Conservation (phyloP, 2,113 vertebrate genomes). For the Lepus timidus region DNA sequence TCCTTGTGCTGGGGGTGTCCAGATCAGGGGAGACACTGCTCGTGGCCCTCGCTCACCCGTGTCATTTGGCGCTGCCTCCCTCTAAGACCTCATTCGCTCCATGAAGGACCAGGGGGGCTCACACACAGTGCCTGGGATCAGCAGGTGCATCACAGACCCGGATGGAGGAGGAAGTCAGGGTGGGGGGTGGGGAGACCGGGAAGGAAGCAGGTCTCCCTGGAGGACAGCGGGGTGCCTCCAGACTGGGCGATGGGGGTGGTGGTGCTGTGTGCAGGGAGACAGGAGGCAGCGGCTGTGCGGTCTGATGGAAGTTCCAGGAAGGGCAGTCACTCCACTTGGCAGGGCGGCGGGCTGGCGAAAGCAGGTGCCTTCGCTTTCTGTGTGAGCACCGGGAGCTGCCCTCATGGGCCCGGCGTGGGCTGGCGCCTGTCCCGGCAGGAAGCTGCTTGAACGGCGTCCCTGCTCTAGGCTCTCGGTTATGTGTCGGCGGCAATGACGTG, state of each 20-base stretch:
- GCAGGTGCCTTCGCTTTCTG: too few relatives aligned
- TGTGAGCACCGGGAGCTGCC: too few relatives aligned
- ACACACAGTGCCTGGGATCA: too few relatives aligned
- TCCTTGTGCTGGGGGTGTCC: too few relatives aligned
- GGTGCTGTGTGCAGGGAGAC: not conserved
- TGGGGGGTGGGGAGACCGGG: too few relatives aligned
- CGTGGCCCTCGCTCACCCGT: not conserved
- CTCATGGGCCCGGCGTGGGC: not conserved
- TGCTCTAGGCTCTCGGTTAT: constrained; percentile 31
- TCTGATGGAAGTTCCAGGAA: too few relatives aligned
- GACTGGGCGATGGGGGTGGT: too few relatives aligned
- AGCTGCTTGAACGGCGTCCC: not conserved
- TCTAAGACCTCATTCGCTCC: not conserved
- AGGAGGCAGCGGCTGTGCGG: not conserved
- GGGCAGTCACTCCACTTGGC: not conserved
- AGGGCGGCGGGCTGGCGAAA: too few relatives aligned
- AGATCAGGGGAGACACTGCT: too few relatives aligned
- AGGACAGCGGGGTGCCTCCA: too few relatives aligned
- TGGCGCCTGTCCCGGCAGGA: not conserved
- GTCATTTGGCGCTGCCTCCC: not conserved
- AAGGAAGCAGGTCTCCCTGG: too few relatives aligned
- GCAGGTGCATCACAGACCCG: not conserved
- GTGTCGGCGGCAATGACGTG: not conserved
- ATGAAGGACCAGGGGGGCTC: not conserved
- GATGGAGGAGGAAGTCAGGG: not conserved